Evolutionary conservation across 2,797 vertebrate species (phyloP), one percentile per base, ranked within the genome.

Genomic region (Sebastes vulpes): DNA sequence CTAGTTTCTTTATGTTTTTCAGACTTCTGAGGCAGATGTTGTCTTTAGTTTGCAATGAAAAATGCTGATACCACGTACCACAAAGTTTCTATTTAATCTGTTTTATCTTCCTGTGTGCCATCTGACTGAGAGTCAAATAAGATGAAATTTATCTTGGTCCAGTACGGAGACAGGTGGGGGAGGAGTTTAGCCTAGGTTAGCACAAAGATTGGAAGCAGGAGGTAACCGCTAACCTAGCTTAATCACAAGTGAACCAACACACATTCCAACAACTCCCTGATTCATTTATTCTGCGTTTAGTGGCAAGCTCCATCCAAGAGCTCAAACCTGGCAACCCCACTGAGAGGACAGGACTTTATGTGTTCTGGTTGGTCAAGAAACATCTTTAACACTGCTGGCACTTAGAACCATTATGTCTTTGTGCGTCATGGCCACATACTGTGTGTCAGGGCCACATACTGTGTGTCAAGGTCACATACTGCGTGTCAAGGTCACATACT

Each of bases 371-470:
- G 38, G 16, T n/a, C 4, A 26, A 25, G 60, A 42, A 42, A 25
- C 10, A 10, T 9, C 60, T 38, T 12, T 12, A 38, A 38, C 35
- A 38, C 32, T 35, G 32, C 32, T 12, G 32, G 32, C 32, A 35
- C 56, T 18, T 2, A 9, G 35, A 50, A n/a, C 46, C 46, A 50
- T 50, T n/a, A n/a, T 50, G 18, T 20, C 18, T n/a, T 50, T n/a
- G 6, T 50, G 1, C 1, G 6, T 29, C 28, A 29, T 0, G 28
- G 28, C 0, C 28, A 29, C 28, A 29, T 29, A 29, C 6, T 29
- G 28, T 1, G 1, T 29, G 29, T 31, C 29, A 31, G 1, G 29
- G 29, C 0, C 29, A 31, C 29, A 31, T 9, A 31, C 29, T 31
- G 29, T 8, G 7, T 31, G 29, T 29, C 29, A 29, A 0, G 29